Percentiles rank a stretch among this genome's conserved stretches.
Evolutionary conservation across 1,140 invertebrate species (phyloP).

Genomic region (Watersipora subatra): DNA sequence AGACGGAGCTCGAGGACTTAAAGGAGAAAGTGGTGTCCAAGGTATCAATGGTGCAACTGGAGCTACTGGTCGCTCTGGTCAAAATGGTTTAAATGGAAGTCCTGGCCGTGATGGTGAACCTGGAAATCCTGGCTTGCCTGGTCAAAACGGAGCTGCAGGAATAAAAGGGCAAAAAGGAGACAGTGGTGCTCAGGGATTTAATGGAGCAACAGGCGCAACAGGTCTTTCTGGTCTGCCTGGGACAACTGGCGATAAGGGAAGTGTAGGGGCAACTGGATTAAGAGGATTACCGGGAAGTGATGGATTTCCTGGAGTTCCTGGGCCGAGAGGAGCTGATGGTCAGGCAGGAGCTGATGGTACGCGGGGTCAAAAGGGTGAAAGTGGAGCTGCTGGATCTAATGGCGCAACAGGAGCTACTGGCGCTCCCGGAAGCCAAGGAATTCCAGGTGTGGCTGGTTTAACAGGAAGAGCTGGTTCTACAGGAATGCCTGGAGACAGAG

Average conservation of each 20-base stretch:
- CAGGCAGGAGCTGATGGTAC: not conserved
- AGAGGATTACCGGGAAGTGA: not conserved
- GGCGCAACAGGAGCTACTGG: slow-evolving; percentile 6
- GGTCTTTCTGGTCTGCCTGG: not conserved
- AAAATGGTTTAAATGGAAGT: slow-evolving; percentile 6
- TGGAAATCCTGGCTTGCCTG: not conserved
- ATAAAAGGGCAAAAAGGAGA: slow-evolving; percentile 3
- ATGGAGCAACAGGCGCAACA: not conserved
- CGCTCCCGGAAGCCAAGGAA: not conserved
- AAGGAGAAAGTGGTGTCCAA: slow-evolving; percentile 2
- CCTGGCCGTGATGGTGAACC: slow-evolving; percentile 2
- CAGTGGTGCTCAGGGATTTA: not conserved
- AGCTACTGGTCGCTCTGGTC: slow-evolving; percentile 2
- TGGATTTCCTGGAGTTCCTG: not conserved
- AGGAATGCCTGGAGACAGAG: slow-evolving; percentile 1
- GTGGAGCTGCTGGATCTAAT: not conserved
- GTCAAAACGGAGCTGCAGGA: not conserved
- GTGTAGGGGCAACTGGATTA: not conserved
- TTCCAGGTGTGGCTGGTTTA: slow-evolving; percentile 1
- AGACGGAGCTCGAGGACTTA: not conserved
- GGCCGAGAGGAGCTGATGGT: not conserved
- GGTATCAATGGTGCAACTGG: not conserved
- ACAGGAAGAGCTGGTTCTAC: not conserved
- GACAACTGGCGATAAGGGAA: not conserved
- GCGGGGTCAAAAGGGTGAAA: not conserved